These are phyloP conservation scores for Mastigias papua DNA, from an alignment of 30 jellyfish, hydroid and myxozoan genomes.

Conservation along the genomic window DNA sequence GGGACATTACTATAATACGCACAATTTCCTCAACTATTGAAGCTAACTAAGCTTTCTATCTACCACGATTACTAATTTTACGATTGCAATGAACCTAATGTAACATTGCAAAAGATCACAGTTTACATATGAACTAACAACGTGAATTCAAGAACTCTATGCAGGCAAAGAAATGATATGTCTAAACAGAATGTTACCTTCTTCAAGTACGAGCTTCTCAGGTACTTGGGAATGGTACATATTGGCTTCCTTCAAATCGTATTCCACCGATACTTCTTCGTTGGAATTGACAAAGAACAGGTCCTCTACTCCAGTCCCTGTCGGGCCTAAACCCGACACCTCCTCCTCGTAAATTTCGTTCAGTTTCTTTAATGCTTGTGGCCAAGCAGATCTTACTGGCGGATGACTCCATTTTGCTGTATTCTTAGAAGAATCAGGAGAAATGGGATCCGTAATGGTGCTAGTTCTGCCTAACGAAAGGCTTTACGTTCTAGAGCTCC, in stretches of 20 bases:
- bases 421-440: slow-evolving; percentile 46
- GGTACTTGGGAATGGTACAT: not conserved
- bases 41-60: too few species aligned
- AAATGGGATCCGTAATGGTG: slow-evolving; percentile 76
- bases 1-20: too few species aligned
- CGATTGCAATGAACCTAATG: too few species aligned
- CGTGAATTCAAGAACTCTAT: not conserved
- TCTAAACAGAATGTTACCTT: not conserved
- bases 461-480: slow-evolving; percentile 6
- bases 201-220: not conserved
- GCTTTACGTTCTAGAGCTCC: slow-evolving; percentile 24
- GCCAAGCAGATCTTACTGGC: not conserved
- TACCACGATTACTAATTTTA: too few species aligned
- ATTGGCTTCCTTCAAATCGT: not conserved
- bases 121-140: too few species aligned
- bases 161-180: not conserved
- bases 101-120: too few species aligned
- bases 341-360: slow-evolving; percentile 2
- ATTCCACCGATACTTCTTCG: not conserved
- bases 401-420: slow-evolving; percentile 52
- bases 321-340: slow-evolving; percentile 10
- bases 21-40: too few species aligned
- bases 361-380: not conserved
- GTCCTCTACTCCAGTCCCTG: slow-evolving; percentile 13
- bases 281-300: not conserved